These are phyloP conservation scores for Drosophila meridiana DNA, from an alignment of 2,888 invertebrate genomes.

Conservation along the genomic window DNA sequence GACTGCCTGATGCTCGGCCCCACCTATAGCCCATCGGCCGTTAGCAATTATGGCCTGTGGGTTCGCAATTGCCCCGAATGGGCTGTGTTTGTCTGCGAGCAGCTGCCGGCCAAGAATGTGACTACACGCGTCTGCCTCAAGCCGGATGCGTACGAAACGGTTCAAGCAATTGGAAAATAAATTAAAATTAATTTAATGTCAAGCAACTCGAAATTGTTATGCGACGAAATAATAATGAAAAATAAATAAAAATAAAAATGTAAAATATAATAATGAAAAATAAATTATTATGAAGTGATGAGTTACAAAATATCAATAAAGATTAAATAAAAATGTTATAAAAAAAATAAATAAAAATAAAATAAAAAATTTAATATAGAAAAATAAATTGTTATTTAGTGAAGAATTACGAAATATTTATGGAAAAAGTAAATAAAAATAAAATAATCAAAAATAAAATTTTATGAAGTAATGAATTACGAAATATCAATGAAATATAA, in stretches of 20 bases:
- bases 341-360: no score
- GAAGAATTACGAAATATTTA: not conserved
- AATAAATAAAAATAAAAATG: no score
- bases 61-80: not conserved
- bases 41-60: constrained; percentile 8
- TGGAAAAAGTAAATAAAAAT: not conserved
- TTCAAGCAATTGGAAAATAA: constrained; percentile 8
- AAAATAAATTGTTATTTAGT: no score
- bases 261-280: no score
- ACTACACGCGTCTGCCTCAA: constrained; percentile 26
- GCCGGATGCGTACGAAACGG: constrained; percentile 13
- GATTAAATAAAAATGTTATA: no score
- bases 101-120: not conserved
- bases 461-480: no score
- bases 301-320: no score
- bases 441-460: not conserved
- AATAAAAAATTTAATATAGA: no score
- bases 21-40: not conserved
- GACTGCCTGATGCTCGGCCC: constrained; percentile 21
- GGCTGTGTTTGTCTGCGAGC: constrained; percentile 20
- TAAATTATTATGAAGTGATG: no score
- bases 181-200: not conserved
- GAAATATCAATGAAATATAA: no score
- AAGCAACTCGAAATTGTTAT: not conserved
- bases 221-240: no score